Conservation (phyloP, 2,797 vertebrate genomes). For the Poecilia velifera region DNA sequence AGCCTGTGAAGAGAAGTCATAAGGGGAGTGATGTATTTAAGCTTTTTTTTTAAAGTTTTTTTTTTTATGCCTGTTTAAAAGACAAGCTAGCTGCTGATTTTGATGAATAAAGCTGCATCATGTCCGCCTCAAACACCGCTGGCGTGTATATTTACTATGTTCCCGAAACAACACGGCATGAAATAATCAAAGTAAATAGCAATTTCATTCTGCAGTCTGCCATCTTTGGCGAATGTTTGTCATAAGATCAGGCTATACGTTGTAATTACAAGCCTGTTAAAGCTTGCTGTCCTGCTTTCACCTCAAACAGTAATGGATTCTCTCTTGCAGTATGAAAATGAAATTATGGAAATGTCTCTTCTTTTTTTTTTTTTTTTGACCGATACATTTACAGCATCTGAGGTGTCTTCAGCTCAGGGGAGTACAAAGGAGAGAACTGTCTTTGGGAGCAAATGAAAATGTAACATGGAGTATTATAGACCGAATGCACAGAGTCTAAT, state of each 20-base stretch:
- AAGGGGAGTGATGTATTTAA: not conserved
- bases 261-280: slow-evolving; percentile 23
- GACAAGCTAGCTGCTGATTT: slow-evolving; percentile 7
- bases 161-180: slow-evolving; percentile 3
- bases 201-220: not conserved
- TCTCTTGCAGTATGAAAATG: slow-evolving; percentile 36
- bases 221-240: slow-evolving; percentile 11
- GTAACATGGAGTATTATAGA: slow-evolving; percentile 16
- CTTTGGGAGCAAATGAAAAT: slow-evolving; percentile 32
- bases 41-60: too few species aligned
- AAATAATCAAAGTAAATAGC: not conserved
- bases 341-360: slow-evolving; percentile 47
- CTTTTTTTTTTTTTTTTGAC: slow-evolving; percentile 37
- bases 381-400: slow-evolving; percentile 48
- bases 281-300: slow-evolving; percentile 25
- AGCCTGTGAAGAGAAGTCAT: not conserved
- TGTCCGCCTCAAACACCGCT: not conserved
- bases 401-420: slow-evolving; percentile 44
- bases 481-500: slow-evolving; percentile 16
- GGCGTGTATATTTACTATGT: slow-evolving; percentile 1
- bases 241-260: slow-evolving; percentile 18
- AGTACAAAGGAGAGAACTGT: slow-evolving; percentile 49
- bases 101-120: slow-evolving; percentile 15
- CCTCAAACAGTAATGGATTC: slow-evolving; percentile 37
- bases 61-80: not conserved